Evolutionary conservation across 2,113 vertebrate species (phyloP).

Genomic region (Oophaga pumilio): DNA sequence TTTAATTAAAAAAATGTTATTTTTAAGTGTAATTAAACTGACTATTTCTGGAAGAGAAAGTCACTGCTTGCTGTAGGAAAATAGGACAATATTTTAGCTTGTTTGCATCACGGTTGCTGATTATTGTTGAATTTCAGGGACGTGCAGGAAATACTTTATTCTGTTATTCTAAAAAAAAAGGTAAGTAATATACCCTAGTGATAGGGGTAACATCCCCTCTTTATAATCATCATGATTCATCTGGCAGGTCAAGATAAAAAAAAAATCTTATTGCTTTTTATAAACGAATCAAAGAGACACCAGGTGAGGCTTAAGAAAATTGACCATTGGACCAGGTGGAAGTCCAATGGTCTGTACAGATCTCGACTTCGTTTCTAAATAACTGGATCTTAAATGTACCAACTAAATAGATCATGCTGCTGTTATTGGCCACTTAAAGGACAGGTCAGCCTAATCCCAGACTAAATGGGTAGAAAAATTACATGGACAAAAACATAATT

Average conservation of each 20-base stretch:
- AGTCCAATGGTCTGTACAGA: too few species aligned
- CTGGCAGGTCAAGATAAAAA: neutral
- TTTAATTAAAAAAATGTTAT: slow-evolving; percentile 99
- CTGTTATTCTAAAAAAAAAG: neutral
- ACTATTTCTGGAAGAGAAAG: slow-evolving; percentile 86
- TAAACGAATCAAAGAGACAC: too few species aligned
- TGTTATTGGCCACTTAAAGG: too few species aligned
- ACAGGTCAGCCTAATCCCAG: too few species aligned
- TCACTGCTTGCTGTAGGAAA: slow-evolving; percentile 38
- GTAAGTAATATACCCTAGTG: neutral
- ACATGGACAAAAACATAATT: too few species aligned
- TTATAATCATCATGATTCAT: neutral
- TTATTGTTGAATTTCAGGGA: slow-evolving; percentile 23
- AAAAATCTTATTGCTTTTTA: too few species aligned
- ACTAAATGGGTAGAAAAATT: too few species aligned
- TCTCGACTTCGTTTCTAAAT: too few species aligned
- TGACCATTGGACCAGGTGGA: too few species aligned
- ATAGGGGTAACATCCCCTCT: neutral
- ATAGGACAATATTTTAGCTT: slow-evolving; percentile 39
- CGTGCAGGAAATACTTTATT: slow-evolving; percentile 4
- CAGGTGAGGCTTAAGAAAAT: too few species aligned
- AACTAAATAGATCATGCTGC: too few species aligned
- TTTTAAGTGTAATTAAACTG: slow-evolving; percentile 96
- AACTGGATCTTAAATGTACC: too few species aligned
- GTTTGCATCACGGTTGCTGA: slow-evolving; percentile 33